Conservation (phyloP, 2,113 vertebrate species). For the Aplodontia rufa region DNA sequence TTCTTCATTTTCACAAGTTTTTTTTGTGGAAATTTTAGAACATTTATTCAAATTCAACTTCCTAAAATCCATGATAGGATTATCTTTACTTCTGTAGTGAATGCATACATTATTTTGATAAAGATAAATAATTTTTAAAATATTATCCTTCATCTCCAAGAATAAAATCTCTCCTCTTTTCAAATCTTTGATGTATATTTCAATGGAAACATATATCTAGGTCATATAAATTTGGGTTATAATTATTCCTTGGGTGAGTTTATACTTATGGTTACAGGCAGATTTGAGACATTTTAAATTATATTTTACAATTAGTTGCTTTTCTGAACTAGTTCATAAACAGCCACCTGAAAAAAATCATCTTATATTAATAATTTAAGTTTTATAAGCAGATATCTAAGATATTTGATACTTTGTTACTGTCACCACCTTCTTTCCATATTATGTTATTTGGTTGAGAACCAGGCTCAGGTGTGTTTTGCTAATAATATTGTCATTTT, state of each 20-base stretch:
- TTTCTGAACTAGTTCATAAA: conserved; percentile 24
- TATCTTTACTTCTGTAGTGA: background rate
- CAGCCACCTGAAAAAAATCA: background rate
- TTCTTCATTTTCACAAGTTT: background rate
- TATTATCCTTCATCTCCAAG: background rate
- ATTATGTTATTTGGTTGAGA: background rate
- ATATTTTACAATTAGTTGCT: background rate
- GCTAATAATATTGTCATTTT: background rate
- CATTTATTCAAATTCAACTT: background rate
- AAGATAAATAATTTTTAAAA: background rate
- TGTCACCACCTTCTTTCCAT: background rate
- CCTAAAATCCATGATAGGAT: background rate
- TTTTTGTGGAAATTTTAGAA: background rate
- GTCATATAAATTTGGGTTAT: background rate
- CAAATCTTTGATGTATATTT: background rate
- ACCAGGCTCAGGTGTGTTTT: background rate
- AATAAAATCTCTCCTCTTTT: background rate
- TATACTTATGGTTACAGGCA: background rate
- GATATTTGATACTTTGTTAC: background rate
- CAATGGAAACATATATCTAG: background rate
- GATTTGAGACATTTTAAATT: background rate
- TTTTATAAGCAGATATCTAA: background rate
- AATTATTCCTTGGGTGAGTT: background rate
- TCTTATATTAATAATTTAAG: too few relatives aligned
- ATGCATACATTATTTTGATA: background rate